These are phyloP conservation scores for Cranoglanis bouderius DNA, from an alignment of 2,113 vertebrate genomes.

Conservation along the genomic window DNA sequence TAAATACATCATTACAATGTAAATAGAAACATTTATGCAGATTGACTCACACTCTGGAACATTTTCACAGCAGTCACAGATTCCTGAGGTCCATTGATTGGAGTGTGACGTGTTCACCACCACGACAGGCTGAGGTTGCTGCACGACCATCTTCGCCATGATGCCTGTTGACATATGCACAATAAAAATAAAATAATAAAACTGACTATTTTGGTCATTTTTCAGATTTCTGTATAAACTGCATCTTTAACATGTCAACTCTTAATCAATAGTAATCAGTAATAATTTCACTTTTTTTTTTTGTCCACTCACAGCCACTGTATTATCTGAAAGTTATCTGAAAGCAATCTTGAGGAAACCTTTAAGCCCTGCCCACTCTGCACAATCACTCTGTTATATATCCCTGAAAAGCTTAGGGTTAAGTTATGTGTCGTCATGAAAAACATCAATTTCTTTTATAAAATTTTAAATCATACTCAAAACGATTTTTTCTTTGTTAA, in stretches of 20 bases:
- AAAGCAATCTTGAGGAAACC: neutral
- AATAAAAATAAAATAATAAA: neutral
- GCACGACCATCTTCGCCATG: conserved; percentile 44
- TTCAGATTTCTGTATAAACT: neutral
- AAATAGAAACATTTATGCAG: neutral
- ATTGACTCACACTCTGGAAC: conserved; percentile 60
- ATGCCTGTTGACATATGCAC: neutral
- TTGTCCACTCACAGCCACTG: neutral
- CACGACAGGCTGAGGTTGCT: conserved; percentile 57
- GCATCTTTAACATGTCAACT: neutral
- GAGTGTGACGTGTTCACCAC: neutral
- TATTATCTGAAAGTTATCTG: neutral
- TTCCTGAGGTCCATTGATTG: conserved; percentile 65
- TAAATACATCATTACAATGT: neutral
- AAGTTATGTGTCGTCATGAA: neutral
- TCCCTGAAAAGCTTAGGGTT: neutral
- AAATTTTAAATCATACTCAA: neutral
- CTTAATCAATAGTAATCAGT: neutral
- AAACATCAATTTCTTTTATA: neutral
- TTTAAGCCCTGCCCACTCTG: neutral
- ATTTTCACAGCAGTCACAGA: conserved; percentile 66
- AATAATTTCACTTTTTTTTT: neutral
- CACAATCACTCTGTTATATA: neutral
- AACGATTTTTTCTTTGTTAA: neutral
- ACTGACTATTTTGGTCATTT: neutral